Base-by-base conservation (phyloP, 2,888 invertebrate species). In the Coecobrya sp. region DNA sequence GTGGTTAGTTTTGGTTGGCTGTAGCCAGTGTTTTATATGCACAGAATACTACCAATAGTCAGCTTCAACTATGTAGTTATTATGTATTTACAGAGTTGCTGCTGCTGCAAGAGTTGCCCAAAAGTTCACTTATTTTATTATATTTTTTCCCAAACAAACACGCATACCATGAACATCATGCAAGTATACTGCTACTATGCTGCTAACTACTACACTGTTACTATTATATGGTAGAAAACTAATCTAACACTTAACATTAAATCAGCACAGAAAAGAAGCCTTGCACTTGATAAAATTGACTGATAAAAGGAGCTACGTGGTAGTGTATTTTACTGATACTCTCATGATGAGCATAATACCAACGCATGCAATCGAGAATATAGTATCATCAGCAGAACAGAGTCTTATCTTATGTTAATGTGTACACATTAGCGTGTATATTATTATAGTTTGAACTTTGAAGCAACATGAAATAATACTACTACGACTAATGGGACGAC, bases 281-380 rank as follows among this genome's bases (percentile, higher is more conserved):
- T 79, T 79, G 79, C 79, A 79, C 79, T 79, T 79, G 79, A 79
- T 79, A 79, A 55, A 79, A 79, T 45, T 49, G 45, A 79, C 4
- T 27, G 52, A 79, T 52, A 52, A 79, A 25, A 52, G 8, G 0
- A 27, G 19, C 36, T 79, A 79, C 52, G 27, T 52, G 52, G 19
- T 30, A 30, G 68, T 68, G 30, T 68, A 68, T 30, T 30, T 30
- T 27, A 68, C 68, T 13, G 30, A 22, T 62, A 25, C 36, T 10
- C 25, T 10, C 25, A 62, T 22, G 49, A 49, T 30, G 68, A 68
- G 68, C 68, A 68, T 13, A 68, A 68, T n/a, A 16, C 68, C 30
- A 30, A 2, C 22, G n/a, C 25, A 22, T 22, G 13, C 52, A 52
- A 52, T 11, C 4, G 16, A 55, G 4, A 55, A 13, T 55, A 62